These are phyloP conservation scores for Oncorhynchus masou DNA, from an alignment of 2,113 vertebrate species.

Conservation along the genomic window DNA sequence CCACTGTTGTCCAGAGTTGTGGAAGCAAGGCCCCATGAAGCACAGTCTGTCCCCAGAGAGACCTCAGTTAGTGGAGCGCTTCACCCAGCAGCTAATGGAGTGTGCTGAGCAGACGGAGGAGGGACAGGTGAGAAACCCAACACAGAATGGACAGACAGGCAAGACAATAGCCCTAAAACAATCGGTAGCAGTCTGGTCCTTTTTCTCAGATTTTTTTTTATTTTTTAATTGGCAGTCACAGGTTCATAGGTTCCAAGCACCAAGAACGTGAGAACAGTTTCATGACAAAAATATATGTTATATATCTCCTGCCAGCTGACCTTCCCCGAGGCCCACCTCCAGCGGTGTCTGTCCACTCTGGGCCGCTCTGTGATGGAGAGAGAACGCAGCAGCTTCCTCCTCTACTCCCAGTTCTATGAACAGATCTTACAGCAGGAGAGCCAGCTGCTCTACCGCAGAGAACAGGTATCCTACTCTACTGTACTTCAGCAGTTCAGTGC, in stretches of 20 bases:
- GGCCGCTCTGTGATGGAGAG: constrained; percentile 68
- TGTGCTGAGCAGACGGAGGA: constrained; percentile 58
- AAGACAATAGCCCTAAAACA: too few species aligned
- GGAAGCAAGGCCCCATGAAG: constrained; percentile 71
- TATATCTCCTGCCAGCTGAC: constrained; percentile 45
- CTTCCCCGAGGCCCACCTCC: constrained; percentile 65
- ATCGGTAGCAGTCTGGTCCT: too few species aligned
- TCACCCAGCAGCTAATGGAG: constrained; percentile 75
- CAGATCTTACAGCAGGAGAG: constrained; percentile 68
- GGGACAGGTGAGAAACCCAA: constrained; percentile 54
- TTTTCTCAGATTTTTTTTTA: too few species aligned
- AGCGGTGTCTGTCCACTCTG: constrained; percentile 66
- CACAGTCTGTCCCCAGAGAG: constrained; percentile 66
- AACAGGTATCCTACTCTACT: constrained; percentile 51
- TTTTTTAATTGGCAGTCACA: too few species aligned
- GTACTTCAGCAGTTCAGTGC: too few species aligned
- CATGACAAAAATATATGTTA: neutral
- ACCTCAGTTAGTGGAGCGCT: constrained; percentile 70
- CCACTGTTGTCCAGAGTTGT: constrained; percentile 64
- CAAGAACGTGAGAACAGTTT: neutral
- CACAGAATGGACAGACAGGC: neutral
- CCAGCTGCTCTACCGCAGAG: constrained; percentile 64
- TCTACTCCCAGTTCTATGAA: constrained; percentile 76
- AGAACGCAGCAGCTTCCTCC: constrained; percentile 71
- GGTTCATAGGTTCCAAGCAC: neutral